Conservation (phyloP, 2,797 vertebrate species). For the Adelosebastes latens region DNA sequence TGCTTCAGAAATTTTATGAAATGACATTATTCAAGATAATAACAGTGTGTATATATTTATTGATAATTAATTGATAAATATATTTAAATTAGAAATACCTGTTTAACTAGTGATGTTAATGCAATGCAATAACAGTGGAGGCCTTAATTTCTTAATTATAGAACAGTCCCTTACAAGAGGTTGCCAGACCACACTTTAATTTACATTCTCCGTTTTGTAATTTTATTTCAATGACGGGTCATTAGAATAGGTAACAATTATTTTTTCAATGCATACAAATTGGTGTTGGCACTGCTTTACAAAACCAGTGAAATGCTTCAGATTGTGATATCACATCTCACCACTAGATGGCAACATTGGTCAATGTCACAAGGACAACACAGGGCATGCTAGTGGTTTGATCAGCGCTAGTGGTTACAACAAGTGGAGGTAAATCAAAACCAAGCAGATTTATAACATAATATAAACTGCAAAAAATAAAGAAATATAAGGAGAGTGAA, state of each 20-base stretch:
- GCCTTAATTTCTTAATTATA: background rate
- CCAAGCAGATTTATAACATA: background rate
- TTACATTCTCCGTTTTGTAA: background rate
- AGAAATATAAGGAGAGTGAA: background rate
- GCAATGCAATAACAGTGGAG: background rate
- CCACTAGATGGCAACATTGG: conserved; percentile 41
- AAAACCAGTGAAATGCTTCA: background rate
- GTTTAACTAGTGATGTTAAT: background rate
- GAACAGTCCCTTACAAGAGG: background rate
- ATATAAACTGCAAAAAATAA: background rate
- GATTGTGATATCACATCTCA: background rate
- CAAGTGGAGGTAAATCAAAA: background rate
- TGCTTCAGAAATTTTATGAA: too few relatives aligned
- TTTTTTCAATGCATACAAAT: background rate
- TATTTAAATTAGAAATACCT: background rate
- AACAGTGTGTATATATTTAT: too few relatives aligned
- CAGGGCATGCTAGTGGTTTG: too few relatives aligned
- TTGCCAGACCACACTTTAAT: background rate
- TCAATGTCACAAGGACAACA: background rate
- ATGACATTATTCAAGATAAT: too few relatives aligned
- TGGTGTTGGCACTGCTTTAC: background rate
- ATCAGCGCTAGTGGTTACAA: background rate
- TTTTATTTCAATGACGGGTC: background rate
- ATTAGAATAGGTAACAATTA: background rate
- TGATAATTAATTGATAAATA: accelerated